A percentile compares a stretch with the other conserved stretches of the same genome.
phyloP scores from a whole-genome alignment of 1,140 invertebrate genomes.

The Caenorhabditis briggsae region DNA sequence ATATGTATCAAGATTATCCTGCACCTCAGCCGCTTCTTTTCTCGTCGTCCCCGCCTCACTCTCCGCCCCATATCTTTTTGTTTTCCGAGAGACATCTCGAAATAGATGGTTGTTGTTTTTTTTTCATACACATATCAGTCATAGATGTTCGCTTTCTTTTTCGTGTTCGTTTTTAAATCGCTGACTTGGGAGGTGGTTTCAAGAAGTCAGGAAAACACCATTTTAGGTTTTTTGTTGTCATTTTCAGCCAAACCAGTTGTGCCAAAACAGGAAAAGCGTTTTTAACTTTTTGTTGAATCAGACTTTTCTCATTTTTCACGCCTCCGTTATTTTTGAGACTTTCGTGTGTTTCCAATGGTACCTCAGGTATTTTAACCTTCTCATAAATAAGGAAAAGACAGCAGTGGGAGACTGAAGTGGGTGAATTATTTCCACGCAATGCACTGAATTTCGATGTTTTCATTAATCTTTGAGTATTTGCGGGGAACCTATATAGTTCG shows the following conservation, averaged over 20 bases:
- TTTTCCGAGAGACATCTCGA: background rate
- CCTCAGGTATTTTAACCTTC: background rate
- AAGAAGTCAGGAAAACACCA: background rate
- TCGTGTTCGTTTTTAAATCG: background rate
- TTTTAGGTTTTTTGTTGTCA: background rate
- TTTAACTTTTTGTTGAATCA: too few species aligned
- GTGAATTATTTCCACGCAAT: conserved; percentile 43
- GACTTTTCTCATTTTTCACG: conserved; percentile 11
- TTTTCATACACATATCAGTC: background rate
- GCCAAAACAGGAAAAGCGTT: conserved; percentile 29
- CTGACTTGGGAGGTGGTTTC: background rate
- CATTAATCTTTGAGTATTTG: conserved; percentile 37
- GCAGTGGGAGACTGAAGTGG: background rate
- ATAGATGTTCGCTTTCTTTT: background rate
- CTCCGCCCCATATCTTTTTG: background rate
- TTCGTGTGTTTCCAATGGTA: background rate
- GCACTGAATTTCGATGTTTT: conserved; percentile 18
- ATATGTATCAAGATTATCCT: conserved; percentile 52
- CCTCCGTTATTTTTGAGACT: conserved; percentile 1
- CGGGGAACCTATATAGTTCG: background rate
- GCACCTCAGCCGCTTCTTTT: background rate
- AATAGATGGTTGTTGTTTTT: conserved; percentile 15
- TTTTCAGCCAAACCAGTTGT: background rate
- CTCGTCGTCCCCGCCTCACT: background rate
- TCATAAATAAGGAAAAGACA: conserved; percentile 7